phyloP scores from a whole-genome alignment of 2,113 vertebrate species.

The Mustela nigripes region DNA sequence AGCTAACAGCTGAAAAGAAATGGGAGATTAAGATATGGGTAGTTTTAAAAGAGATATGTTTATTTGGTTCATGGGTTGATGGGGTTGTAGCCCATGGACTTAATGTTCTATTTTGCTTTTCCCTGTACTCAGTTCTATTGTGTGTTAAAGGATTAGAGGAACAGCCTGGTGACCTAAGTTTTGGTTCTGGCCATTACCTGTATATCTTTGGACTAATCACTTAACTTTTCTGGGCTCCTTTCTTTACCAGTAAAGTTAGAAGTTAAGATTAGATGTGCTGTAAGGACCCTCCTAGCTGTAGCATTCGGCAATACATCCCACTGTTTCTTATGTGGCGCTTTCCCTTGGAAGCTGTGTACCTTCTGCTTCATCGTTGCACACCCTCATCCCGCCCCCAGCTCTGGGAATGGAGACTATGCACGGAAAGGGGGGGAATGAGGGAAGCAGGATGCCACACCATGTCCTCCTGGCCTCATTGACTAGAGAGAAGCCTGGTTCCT shows the following conservation, averaged over 20 bases:
- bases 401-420: neutral
- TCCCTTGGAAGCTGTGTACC: neutral
- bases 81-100: neutral
- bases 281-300: neutral
- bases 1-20: conserved; percentile 9
- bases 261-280: neutral
- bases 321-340: neutral
- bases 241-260: neutral
- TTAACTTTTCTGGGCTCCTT: neutral
- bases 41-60: neutral
- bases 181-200: neutral
- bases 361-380: neutral
- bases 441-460: neutral
- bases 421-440: neutral
- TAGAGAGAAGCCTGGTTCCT: neutral
- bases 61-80: neutral
- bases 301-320: neutral
- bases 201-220: neutral
- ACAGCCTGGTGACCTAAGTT: neutral
- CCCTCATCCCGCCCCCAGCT: neutral
- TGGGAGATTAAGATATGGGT: neutral
- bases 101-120: neutral
- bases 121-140: neutral
- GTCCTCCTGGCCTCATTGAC: neutral
- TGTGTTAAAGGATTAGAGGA: neutral